Evolutionary conservation across 2,113 vertebrate genomes (phyloP).

Genomic region (Muntiacus reevesi): DNA sequence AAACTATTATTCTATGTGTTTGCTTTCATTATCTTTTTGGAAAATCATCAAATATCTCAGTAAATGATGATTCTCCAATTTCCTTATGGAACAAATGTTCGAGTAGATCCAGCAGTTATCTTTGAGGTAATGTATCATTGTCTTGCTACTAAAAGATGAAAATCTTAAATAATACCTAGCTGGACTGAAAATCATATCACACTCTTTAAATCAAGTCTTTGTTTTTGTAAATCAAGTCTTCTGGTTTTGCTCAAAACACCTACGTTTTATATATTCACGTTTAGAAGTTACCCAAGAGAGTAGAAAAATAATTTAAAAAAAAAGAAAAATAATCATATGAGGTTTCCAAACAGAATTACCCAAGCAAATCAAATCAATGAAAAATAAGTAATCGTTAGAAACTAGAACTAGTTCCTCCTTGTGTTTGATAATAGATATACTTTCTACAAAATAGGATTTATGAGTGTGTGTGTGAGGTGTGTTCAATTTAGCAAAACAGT

Average conservation of each 20-base stretch:
- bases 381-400: constrained; percentile 11
- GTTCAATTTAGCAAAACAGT: constrained; percentile 27
- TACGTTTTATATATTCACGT: background rate
- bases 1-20: background rate
- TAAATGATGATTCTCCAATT: background rate
- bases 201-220: background rate
- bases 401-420: background rate
- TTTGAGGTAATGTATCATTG: background rate
- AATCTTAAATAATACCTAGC: background rate
- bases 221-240: background rate
- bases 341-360: constrained; percentile 31
- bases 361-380: constrained; percentile 8
- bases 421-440: background rate
- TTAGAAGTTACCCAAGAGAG: background rate
- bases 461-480: background rate
- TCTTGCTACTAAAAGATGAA: background rate
- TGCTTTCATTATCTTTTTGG: background rate
- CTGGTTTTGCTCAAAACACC: background rate
- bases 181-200: background rate
- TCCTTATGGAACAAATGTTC: background rate
- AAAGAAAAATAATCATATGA: background rate
- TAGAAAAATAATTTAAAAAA: background rate
- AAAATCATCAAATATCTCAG: background rate
- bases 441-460: background rate
- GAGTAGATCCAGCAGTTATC: background rate